Base-by-base conservation (phyloP, 2,888 invertebrate genomes). In the Homarus gammarus region DNA sequence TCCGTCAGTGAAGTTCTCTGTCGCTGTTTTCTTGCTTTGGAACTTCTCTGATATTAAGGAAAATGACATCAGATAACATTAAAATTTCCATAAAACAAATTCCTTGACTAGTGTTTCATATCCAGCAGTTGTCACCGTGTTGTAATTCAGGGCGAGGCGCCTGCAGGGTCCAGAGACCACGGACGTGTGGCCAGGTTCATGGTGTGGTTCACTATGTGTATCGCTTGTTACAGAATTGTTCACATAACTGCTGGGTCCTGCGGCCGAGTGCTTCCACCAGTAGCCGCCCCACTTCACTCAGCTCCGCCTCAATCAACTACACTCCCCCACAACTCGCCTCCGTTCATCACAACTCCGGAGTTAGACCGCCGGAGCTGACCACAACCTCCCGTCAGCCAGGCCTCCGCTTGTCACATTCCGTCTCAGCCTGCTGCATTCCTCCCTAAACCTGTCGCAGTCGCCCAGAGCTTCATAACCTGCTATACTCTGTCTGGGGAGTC, bases 401-500 rank as follows among this genome's bases (percentile, higher is more conserved):
- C 75, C 75, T 40, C 75, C 75, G 8, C 31, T 40, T 77, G 77
- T 83, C 83, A 72, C 83, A 72, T 72, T 56, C 84, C 73, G 75
- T 36, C 84, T 72, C 56, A 75, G 75, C 84, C 72, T 15, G 44
- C 36, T 49, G 38, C 72, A 83, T 72, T 83, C 83, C 56, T 49
- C 36, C 72, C n/a, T 72, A 49, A 83, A 56, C 83, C 73, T 64
- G 33, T 36, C 40, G 51, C 83, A 33, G 72, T n/a, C 72, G 33
- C 40, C 36, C 72, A 36, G 83, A 51, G 44, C 70, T 68, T 82
- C 82, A 82, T 70, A 82, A 70, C 82, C 82, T n/a, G 31, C n/a
- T n/a, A n/a, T n/a, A n/a, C n/a, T n/a, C n/a, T n/a, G n/a, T n/a
- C n/a, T n/a, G n/a, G n/a, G n/a, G n/a, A n/a, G 51, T 72, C 72